These are phyloP conservation scores for Aspidapion aeneum DNA, from an alignment of 2,888 invertebrate genomes.

Conservation along the genomic window DNA sequence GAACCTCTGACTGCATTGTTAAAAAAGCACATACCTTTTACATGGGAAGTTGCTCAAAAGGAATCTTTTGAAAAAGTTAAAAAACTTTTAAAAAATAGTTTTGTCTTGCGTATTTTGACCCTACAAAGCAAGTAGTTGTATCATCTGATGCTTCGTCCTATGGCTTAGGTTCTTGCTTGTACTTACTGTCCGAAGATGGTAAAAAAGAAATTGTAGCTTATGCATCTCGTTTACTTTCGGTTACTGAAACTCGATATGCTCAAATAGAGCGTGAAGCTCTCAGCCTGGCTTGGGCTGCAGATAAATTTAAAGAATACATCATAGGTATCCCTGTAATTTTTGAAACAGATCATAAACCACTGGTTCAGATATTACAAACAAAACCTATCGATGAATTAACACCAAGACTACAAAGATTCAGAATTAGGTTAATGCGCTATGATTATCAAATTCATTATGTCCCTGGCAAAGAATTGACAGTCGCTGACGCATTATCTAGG, in stretches of 20 bases:
- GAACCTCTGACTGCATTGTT: conserved; percentile 8
- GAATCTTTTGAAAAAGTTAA: too few relatives aligned
- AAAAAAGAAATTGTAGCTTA: conserved; percentile 36
- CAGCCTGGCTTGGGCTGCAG: conserved; percentile 37
- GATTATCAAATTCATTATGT: conserved; percentile 23
- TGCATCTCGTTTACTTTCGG: conserved; percentile 39
- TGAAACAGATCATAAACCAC: conserved; percentile 23
- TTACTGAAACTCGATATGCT: conserved; percentile 38
- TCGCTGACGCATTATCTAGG: conserved; percentile 26
- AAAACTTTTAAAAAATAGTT: too few relatives aligned
- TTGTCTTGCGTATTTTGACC: too few relatives aligned
- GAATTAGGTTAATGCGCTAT: too few relatives aligned
- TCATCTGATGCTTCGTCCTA: conserved; percentile 32
- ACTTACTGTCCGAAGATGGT: too few relatives aligned
- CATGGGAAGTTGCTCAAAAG: conserved; percentile 12
- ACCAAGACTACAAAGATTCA: conserved; percentile 29
- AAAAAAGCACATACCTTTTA: conserved; percentile 13
- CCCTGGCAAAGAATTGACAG: conserved; percentile 27
- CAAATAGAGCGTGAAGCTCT: conserved; percentile 44
- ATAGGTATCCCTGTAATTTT: conserved; percentile 26
- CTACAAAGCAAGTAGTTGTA: too few relatives aligned
- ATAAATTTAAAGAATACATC: conserved; percentile 26
- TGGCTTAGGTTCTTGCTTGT: conserved; percentile 29
- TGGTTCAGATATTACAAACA: conserved; percentile 31
- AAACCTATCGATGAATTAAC: conserved; percentile 36